Evolutionary conservation across 2,113 vertebrate species (phyloP).

Genomic region (Archilochus colubris): DNA sequence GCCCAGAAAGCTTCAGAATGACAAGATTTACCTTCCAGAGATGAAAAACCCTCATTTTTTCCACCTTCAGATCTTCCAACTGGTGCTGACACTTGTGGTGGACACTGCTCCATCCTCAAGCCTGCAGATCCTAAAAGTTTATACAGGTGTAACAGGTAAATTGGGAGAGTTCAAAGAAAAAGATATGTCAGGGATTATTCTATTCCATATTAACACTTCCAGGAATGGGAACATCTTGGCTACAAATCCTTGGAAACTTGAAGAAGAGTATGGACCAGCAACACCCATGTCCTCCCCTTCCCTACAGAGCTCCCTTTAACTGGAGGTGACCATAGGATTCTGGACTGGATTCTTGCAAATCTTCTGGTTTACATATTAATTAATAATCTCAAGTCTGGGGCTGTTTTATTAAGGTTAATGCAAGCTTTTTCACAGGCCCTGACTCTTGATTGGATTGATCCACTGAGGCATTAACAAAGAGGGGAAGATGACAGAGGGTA

Average conservation of each 20-base stretch:
- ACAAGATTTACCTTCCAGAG: background rate
- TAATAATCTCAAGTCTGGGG: background rate
- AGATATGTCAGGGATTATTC: background rate
- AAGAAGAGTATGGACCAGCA: background rate
- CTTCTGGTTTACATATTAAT: background rate
- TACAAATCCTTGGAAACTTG: background rate
- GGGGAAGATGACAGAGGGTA: background rate
- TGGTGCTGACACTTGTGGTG: accelerated
- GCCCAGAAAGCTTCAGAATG: background rate
- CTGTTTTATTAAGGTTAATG: background rate
- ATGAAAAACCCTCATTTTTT: background rate
- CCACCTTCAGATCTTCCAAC: background rate
- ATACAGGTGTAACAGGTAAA: background rate
- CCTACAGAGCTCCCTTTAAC: background rate
- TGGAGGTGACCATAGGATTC: background rate
- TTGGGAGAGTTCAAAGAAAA: background rate
- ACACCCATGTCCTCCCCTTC: background rate
- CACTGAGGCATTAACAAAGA: background rate
- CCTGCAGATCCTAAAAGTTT: background rate
- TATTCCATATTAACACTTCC: background rate
- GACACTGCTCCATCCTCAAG: background rate
- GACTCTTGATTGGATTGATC: background rate
- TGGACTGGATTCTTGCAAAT: background rate
- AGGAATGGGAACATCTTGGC: background rate
- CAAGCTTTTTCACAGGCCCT: background rate